These are phyloP conservation scores for Alauda arvensis DNA, from an alignment of 2,797 vertebrate species.

Conservation along the genomic window DNA sequence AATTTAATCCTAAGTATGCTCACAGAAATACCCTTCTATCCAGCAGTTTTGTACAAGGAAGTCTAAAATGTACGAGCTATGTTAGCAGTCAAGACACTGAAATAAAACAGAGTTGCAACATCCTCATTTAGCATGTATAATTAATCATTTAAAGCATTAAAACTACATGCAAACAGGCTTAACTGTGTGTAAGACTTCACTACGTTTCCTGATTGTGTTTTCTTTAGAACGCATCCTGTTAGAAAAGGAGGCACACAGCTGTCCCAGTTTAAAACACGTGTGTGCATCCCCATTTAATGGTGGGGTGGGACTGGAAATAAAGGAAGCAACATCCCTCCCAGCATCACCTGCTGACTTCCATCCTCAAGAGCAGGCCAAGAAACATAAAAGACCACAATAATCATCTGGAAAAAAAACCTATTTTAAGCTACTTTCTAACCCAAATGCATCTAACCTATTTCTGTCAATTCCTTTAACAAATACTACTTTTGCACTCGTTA, in stretches of 20 bases:
- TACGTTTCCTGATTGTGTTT: not conserved
- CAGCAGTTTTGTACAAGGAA: not conserved
- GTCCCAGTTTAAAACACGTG: not conserved
- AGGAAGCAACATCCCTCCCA: not conserved
- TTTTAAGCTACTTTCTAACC: not conserved
- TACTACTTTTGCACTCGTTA: not conserved
- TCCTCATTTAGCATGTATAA: not conserved
- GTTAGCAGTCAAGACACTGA: not conserved
- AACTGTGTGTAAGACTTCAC: not conserved
- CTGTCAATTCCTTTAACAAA: not conserved
- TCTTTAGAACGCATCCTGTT: not conserved
- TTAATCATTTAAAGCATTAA: not conserved
- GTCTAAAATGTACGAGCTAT: not conserved
- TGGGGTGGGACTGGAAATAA: not conserved
- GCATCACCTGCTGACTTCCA: conserved; percentile 9
- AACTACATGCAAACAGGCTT: not conserved
- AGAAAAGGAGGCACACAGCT: not conserved
- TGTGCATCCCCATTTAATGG: not conserved
- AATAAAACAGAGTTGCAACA: not conserved
- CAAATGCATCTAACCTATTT: not conserved
- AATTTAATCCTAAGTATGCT: not conserved
- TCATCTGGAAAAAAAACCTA: not conserved
- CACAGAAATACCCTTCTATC: not conserved
- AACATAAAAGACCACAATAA: not conserved
- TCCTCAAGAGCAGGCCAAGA: not conserved